phyloP scores from a whole-genome alignment of 2,888 invertebrate species.

The Leucania comma region DNA sequence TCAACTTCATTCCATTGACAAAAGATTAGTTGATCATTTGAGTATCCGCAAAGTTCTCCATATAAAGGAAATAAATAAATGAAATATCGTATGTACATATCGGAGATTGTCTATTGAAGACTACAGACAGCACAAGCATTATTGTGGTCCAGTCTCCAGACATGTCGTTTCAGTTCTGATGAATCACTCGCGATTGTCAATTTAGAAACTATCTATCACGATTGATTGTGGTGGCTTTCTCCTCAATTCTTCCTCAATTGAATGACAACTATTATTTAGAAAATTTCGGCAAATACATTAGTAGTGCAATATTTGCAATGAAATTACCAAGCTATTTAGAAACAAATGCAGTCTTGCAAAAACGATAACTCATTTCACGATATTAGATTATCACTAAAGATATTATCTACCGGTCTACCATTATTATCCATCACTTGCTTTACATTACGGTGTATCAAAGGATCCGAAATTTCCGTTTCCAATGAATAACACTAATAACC shows the following conservation, averaged over 20 bases:
- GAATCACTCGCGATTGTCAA: slow-evolving; percentile 22
- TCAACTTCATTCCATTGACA: not conserved
- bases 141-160: slow-evolving; percentile 17
- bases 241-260: not conserved
- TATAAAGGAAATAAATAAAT: not conserved
- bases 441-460: slow-evolving; percentile 45
- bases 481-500: slow-evolving; percentile 44
- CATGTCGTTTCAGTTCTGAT: slow-evolving; percentile 36
- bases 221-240: slow-evolving; percentile 43
- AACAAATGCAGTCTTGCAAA: slow-evolving; percentile 25
- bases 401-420: slow-evolving; percentile 7
- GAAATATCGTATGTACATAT: not conserved
- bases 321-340: not conserved
- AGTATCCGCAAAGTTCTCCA: not conserved
- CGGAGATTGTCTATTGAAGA: slow-evolving; percentile 5
- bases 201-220: slow-evolving; percentile 37
- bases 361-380: slow-evolving; percentile 11
- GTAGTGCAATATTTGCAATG: slow-evolving; percentile 8
- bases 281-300: slow-evolving; percentile 20
- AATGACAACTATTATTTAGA: slow-evolving; percentile 8
- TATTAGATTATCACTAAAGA: slow-evolving; percentile 33
- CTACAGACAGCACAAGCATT: not conserved
- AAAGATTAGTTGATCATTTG: not conserved
- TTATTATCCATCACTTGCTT: slow-evolving; percentile 31
- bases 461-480: slow-evolving; percentile 32